phyloP scores from a whole-genome alignment of 2,888 invertebrate genomes.

The Macrophya alboannulata region DNA sequence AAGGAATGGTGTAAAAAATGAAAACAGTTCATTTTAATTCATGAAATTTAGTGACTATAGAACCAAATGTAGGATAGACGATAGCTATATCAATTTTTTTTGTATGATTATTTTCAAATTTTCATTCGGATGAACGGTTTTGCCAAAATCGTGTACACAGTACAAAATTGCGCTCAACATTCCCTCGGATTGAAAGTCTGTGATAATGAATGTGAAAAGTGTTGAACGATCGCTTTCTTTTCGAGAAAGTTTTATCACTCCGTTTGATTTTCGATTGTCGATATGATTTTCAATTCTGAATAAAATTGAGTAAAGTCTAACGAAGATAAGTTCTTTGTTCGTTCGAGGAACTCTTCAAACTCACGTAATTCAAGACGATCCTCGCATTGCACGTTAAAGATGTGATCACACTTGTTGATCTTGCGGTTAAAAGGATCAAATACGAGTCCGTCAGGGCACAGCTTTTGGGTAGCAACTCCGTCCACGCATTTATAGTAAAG shows the following conservation, averaged over 20 bases:
- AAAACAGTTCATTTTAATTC: background rate
- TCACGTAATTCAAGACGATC: slow-evolving; percentile 94
- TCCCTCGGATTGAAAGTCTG: background rate
- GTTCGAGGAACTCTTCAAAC: slow-evolving; percentile 76
- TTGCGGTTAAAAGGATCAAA: slow-evolving; percentile 93
- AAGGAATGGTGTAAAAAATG: background rate
- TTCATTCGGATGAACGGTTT: background rate
- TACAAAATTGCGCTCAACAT: background rate
- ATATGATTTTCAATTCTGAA: background rate
- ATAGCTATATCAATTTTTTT: background rate
- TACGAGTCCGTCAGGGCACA: slow-evolving; percentile 94
- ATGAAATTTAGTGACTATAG: background rate
- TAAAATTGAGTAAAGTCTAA: background rate
- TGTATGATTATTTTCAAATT: background rate
- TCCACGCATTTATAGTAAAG: slow-evolving; percentile 92
- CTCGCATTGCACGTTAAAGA: slow-evolving; percentile 95
- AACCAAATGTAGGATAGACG: background rate
- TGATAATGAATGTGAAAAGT: background rate
- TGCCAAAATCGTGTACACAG: background rate
- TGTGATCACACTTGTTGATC: slow-evolving; percentile 95
- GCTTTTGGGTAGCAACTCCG: slow-evolving; percentile 87
- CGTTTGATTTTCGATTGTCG: background rate
- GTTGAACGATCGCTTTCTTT: background rate
- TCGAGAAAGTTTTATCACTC: background rate
- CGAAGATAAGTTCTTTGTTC: background rate